Conservation (phyloP, 2,797 vertebrate genomes). For the Uromys caudimaculatus region DNA sequence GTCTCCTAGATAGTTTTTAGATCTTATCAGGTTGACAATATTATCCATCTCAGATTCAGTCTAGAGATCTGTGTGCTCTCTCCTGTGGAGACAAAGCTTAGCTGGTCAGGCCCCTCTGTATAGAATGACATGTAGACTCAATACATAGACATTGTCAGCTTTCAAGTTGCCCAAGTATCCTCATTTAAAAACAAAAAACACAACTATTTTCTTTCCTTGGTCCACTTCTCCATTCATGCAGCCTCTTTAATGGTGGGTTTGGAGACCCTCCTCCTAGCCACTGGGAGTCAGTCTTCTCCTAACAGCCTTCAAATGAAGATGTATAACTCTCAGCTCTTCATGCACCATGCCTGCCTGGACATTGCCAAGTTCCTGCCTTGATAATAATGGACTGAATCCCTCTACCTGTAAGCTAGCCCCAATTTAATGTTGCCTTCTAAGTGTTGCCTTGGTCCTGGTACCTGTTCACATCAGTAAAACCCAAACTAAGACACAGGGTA, state of each 20-base stretch:
- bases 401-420: not conserved
- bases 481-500: not conserved
- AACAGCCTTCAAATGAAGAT: not conserved
- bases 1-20: not conserved
- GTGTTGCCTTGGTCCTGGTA: not conserved
- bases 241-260: not conserved
- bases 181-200: not conserved
- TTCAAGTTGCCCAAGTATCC: not conserved
- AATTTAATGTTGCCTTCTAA: not conserved
- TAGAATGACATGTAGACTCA: not conserved
- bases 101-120: not conserved
- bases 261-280: not conserved
- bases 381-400: not conserved
- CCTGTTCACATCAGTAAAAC: not conserved
- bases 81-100: not conserved
- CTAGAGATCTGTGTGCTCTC: not conserved
- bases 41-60: not conserved
- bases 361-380: not conserved
- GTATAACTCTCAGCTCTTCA: not conserved
- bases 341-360: not conserved
- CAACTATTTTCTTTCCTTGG: not conserved
- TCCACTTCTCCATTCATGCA: not conserved
- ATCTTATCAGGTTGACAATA: not conserved
- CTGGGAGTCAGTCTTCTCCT: not conserved
- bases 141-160: not conserved